These are phyloP conservation scores for Habrosyne pyritoides DNA, from an alignment of 2,888 invertebrate genomes.

Conservation along the genomic window DNA sequence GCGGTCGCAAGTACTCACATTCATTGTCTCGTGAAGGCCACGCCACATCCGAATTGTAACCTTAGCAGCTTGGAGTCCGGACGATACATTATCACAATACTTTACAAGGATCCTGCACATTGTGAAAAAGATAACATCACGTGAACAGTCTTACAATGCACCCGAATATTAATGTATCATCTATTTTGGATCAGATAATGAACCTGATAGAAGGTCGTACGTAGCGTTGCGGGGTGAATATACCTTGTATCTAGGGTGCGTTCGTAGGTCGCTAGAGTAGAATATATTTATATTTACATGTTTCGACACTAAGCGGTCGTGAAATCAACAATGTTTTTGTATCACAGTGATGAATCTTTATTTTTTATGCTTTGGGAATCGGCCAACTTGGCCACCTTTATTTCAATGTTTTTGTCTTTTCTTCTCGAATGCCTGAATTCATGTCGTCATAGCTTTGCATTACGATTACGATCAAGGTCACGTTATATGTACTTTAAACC, in stretches of 20 bases:
- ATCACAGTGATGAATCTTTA: conserved; percentile 11
- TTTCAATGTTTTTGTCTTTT: conserved; percentile 8
- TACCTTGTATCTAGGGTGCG: conserved; percentile 64
- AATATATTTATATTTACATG: conserved; percentile 15
- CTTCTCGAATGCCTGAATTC: too few relatives aligned
- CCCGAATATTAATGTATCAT: conserved; percentile 35
- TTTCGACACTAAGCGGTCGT: conserved; percentile 4
- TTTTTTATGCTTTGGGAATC: conserved; percentile 16
- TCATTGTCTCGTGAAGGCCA: neutral
- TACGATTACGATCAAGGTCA: too few relatives aligned
- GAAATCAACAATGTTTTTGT: neutral
- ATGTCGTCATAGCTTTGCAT: too few relatives aligned
- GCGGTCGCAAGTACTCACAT: neutral
- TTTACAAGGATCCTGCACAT: neutral
- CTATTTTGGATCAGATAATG: conserved; percentile 61
- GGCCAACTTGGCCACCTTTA: conserved; percentile 13
- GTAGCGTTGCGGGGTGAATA: conserved; percentile 58
- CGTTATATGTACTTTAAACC: too few relatives aligned
- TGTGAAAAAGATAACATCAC: conserved; percentile 11
- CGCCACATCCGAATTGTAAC: neutral
- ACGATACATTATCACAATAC: neutral
- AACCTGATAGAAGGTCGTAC: conserved; percentile 60
- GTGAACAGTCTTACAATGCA: conserved; percentile 16
- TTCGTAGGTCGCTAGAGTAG: conserved; percentile 46
- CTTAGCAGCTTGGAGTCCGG: neutral